Evolutionary conservation across 1,140 invertebrate species (phyloP), one percentile per base, ranked within the genome.

Genomic region (Venustaconcha ellipsiformis): DNA sequence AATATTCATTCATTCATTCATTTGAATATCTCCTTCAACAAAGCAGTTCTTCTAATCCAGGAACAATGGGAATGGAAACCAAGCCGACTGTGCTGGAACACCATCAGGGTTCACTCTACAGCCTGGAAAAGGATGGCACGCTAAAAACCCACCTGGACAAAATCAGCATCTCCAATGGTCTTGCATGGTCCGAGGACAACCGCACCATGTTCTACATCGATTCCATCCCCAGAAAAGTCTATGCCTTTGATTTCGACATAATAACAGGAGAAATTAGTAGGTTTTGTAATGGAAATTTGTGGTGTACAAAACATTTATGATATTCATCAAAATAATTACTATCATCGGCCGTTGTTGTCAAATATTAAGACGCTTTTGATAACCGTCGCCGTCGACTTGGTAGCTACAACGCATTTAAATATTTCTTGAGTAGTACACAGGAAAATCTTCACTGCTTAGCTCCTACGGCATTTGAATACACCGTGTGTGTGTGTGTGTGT

Each of bases 221-320:
- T 78, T 89, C 90, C 14, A 82, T 86, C 6, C 86, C 86, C 26
- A 78, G 86, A 65, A 78, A 86, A 73, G 86, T 92, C 17, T 91
- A 88, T 79, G 92, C 92, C 56, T 96, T 94, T 83, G 93, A 96
- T 85, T 97, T 94, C 82, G 92, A 96, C 81, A 90, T 93, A 14
- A 88, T 91, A 5, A 92, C 90, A 11, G 95, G 94, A 26, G 89
- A 92, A 18, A 92, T 94, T 58, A 90, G 94, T 94, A 88, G 92
- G 93, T 56, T 23, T n/a, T 48, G 37, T 48, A 48, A 48, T 48
- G 37, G 37, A 48, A 48, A 48, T 6, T 48, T 48, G 4, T 48
- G 37, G 37, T 48, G 37, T 48, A 48, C 37, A 48, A 11, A 11
- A 48, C 37, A 48, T 48, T 48, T 48, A 48, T 48, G 37, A 48